Base-by-base conservation (phyloP, 2,888 invertebrate species). In the Sarcophaga carnaria region DNA sequence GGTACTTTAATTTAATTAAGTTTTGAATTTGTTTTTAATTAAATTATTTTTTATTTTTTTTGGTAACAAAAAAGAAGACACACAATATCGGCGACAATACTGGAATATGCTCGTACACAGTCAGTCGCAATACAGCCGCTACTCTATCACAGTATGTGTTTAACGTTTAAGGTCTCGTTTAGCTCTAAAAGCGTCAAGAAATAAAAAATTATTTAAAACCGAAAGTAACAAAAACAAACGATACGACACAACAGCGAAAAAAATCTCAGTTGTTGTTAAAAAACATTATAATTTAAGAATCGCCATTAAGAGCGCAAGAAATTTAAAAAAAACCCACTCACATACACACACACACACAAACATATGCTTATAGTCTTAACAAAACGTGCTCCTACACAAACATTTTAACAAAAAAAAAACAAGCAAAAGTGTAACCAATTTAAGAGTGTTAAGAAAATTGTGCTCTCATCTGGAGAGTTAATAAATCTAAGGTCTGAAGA, bases 111-210 rank as follows among this genome's bases (percentile, higher is more conserved):
- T 37, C 37, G 37, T 37, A 14, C 5, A 54, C 12, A 54, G 4
- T 14, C 54, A 54, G 54, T 4, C 14, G 10, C 17, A 54, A 14
- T 3, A 54, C 54, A 37, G 37, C 37, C 37, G 37, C 37, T 37
- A 37, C 8, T 37, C 37, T 17, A 54, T 54, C 54, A 54, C 54
- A 54, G 54, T 54, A 54, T 69, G 81, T 84, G 71, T 80, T 75
- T 66, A 72, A 66, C 69, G 87, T 78, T 84, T 81, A 79, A 84
- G 81, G 81, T 84, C 79, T 82, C 84, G 71, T 84, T 84, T 72
- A 82, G 79, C 81, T 87, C 87, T 87, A 87, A 86, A 87, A 82
- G 67, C 66, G 71, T 75, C 80, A 85, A 80, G 62, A 76, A 60
- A 75, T 70, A 77, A 71, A 78, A 86, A 54, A 37, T 37, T 37